phyloP scores from a whole-genome alignment of 2,797 vertebrate species.

The Odontamblyopus rebecca region DNA sequence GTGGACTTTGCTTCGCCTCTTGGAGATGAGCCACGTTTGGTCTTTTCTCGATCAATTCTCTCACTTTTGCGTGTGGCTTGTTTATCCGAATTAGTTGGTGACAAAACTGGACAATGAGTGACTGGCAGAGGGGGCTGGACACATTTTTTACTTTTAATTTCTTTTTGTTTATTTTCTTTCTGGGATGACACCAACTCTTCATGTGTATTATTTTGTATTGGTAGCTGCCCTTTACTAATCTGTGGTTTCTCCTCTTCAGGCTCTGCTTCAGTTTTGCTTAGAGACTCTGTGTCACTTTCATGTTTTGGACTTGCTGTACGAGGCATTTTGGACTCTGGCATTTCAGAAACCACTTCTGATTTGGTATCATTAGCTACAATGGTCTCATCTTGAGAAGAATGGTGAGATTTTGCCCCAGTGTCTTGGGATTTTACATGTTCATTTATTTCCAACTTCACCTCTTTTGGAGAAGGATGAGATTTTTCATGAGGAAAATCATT shows the following conservation, averaged over 20 bases:
- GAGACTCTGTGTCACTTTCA: constrained; percentile 59
- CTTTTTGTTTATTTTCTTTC: constrained; percentile 74
- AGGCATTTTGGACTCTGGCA: constrained; percentile 54
- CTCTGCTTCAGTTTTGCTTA: constrained; percentile 52
- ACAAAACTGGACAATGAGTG: constrained; percentile 52
- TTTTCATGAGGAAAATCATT: constrained; percentile 40
- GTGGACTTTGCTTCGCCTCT: constrained; percentile 87
- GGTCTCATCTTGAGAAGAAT: constrained; percentile 79
- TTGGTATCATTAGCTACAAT: constrained; percentile 58
- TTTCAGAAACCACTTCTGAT: constrained; percentile 59
- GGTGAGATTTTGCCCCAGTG: constrained; percentile 64
- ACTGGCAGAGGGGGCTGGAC: constrained; percentile 77
- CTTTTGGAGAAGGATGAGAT: constrained; percentile 52
- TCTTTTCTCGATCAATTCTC: constrained; percentile 94
- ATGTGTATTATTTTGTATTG: constrained; percentile 70
- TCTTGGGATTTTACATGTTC: constrained; percentile 62
- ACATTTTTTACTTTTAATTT: constrained; percentile 87
- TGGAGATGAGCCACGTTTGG: constrained; percentile 90
- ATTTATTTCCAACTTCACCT: constrained; percentile 52
- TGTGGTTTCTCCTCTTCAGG: constrained; percentile 63
- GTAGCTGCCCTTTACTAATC: constrained; percentile 58
- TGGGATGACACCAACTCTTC: constrained; percentile 78
- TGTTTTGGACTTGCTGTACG: constrained; percentile 53
- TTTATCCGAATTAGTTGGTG: constrained; percentile 79
- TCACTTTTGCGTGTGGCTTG: constrained; percentile 93